Base-by-base conservation (phyloP, 2,797 vertebrate species). In the Enteromius thamalakanensis region DNA sequence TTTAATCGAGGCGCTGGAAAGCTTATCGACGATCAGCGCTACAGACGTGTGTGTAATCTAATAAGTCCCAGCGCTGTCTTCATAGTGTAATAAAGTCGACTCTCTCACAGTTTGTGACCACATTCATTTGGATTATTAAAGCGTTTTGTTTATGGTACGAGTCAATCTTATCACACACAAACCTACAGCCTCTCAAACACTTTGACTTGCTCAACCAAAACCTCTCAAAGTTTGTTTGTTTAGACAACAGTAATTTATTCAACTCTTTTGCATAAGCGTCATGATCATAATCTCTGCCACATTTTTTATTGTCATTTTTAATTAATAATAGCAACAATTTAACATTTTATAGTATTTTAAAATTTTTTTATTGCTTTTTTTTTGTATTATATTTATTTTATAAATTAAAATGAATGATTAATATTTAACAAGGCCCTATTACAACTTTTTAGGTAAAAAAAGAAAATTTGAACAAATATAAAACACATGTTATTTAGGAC, bases 1-100 rank as follows among this genome's bases (percentile, higher is more conserved):
- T 68, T 71, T 78, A 78, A 77, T 71, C n/a, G 65, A 81, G 69
- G 21, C 11, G 12, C 83, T 55, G 65, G 47, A 47, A 60, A 67
- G 4, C 76, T 67, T 79, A 67, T 79, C 77, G 12, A 37, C 37
- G 53, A 58, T 60, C 49, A 42, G n/a, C 26, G 7, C n/a, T 71
- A 69, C 19, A 15, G 65, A 32, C 15, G 51, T 11, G 37, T 42
- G 49, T 42, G 23, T 29, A 29, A 79, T 68, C 77, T 53, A 17
- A 55, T 55, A 49, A 19, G 45, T 40, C 34, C 34, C 65, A 80
- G 34, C 0, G n/a, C 78, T 69, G 47, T 42, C 58, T 70, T 58
- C 37, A 29, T 58, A 14, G 19, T 26, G 32, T 45, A 58, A 70
- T 80, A 80, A 58, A 58, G 65, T 29, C 14, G 0, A 67, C 1